Evolutionary conservation across 1,140 invertebrate genomes (phyloP), one percentile per base, ranked within the genome.

Genomic region (Aphaenogaster ashmeadi): DNA sequence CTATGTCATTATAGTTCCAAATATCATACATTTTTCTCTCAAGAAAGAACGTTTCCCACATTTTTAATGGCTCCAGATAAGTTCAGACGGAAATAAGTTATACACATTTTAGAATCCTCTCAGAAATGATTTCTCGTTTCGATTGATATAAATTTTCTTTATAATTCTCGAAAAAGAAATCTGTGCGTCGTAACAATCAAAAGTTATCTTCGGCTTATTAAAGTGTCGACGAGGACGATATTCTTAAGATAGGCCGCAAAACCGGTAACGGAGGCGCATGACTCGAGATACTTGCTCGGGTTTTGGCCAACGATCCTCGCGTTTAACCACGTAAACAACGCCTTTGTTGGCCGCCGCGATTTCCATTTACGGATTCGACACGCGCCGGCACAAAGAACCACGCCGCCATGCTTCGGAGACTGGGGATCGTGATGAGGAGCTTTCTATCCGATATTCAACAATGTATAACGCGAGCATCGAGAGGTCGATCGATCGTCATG

Each of bases 271-370:
- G 27, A 36, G 79, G 56, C 60, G 64, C 87, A 62, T 89, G 88
- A 89, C 87, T 89, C 60, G 88, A 89, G 84, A 90, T 74, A 64
- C 44, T 84, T 47, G 67, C 9, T 56, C 50, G 21, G 52, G 44
- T 75, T 74, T 50, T 56, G 74, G n/a, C 60, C 88, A 54, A 77
- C 80, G 89, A 90, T 90, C 88, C 88, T 90, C 77, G 90, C 93
- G 92, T 94, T 94, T 94, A 94, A 94, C 92, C 94, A 92, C 91
- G 92, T 94, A 94, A 95, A 95, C 94, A 94, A 94, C 91, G 89
- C 87, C 94, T 94, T 94, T 94, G 93, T 94, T 90, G 87, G 75
- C 88, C 75, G 91, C 92, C 92, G 91, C 94, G 91, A 95, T 95
- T 95, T 94, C 93, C 94, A 94, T 95, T 94, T 94, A 94, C 91